Evolutionary conservation across 2,888 invertebrate genomes (phyloP), one percentile per base, ranked within the genome.

Genomic region (Megastigmus dorsalis): DNA sequence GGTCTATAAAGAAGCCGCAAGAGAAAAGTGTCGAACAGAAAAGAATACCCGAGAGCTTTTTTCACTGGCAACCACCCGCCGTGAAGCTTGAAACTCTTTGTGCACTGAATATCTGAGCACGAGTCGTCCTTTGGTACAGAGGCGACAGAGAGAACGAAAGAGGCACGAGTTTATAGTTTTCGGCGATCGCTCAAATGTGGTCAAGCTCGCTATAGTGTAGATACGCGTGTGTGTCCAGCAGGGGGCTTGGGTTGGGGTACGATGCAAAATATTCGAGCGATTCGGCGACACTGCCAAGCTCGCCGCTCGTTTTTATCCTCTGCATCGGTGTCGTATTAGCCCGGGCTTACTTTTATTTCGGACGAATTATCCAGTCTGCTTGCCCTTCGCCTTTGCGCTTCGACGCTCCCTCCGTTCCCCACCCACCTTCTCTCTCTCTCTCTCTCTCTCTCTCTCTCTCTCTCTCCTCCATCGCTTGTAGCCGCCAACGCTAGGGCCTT

Each of bases 321-420:
- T 6, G n/a, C n/a, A n/a, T n/a, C n/a, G n/a, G n/a, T 18, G 36
- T 76, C 82, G 82, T 81, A 82, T 84, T 84, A 83, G 80, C 82
- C 80, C n/a, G n/a, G 82, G 85, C 83, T 86, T 84, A 85, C 84
- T 85, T 85, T 86, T 86, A 85, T 86, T 85, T 81, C 74, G 54
- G 81, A 62, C 79, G 83, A 81, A 83, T 84, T 84, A 85, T 82
- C 30, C 84, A 80, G 78, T 66, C 75, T 78, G 76, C 76, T 77
- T 77, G 69, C 54, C 20, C 52, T 60, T 43, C 26, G 15, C 63
- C 36, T 23, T 18, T 7, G 2, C 48, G n/a, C 18, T 15, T 18
- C 4, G 23, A 2, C n/a, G n/a, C n/a, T n/a, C n/a, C n/a, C 18
- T 10, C 13, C 36, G 36, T 18, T 7, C 4, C 48, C 18, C 18